These are phyloP conservation scores for Cassiopea xamachana DNA, from an alignment of 30 jellyfish, hydroid and myxozoan species.

Conservation along the genomic window DNA sequence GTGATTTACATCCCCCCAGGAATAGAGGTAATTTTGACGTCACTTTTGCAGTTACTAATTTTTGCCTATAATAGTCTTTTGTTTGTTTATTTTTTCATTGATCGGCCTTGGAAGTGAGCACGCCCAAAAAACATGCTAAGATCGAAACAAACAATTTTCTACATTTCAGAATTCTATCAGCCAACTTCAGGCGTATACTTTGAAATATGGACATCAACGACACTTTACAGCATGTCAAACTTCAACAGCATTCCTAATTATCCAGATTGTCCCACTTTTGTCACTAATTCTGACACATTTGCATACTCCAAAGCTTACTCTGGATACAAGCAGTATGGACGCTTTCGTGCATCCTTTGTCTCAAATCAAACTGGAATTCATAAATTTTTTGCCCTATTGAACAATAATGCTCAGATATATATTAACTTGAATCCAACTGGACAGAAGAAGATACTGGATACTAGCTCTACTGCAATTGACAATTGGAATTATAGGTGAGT, in stretches of 20 bases:
- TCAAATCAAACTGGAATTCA: constrained; percentile 35
- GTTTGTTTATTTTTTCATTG: too few relatives aligned
- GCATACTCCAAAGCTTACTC: neutral
- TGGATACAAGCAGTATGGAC: constrained; percentile 9
- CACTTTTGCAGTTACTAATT: too few relatives aligned
- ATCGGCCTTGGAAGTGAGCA: too few relatives aligned
- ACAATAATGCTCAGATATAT: neutral
- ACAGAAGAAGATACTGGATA: neutral
- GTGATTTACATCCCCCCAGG: too few relatives aligned
- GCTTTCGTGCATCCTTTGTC: constrained; percentile 27
- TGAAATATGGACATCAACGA: constrained; percentile 28
- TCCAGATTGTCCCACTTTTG: constrained; percentile 36
- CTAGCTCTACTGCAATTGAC: neutral
- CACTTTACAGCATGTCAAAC: neutral
- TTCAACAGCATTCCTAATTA: constrained; percentile 20
- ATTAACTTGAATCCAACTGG: constrained; percentile 37
- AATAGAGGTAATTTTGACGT: too few relatives aligned
- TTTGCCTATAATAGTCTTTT: too few relatives aligned
- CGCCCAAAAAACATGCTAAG: neutral
- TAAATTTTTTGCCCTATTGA: constrained; percentile 25
- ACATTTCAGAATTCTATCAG: constrained; percentile 25
- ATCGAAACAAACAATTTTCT: neutral
- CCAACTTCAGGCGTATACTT: constrained; percentile 6
- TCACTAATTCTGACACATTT: constrained; percentile 9
- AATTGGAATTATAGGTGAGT: constrained; percentile 16